These are phyloP conservation scores for Epistrophe grossulariae DNA, from an alignment of 2,888 invertebrate species.

Conservation along the genomic window DNA sequence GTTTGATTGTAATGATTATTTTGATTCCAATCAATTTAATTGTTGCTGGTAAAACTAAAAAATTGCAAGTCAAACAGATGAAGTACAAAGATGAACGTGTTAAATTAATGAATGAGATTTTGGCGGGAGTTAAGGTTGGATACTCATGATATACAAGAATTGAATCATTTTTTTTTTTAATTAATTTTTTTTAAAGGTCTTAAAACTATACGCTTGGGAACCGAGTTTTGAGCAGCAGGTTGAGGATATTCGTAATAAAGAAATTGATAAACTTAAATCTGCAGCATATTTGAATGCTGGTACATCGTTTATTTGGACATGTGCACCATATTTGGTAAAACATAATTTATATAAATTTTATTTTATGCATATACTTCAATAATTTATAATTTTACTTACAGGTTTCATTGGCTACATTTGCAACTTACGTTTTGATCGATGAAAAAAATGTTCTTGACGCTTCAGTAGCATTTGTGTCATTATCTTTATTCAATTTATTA, in stretches of 20 bases:
- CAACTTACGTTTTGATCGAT: slow-evolving; percentile 94
- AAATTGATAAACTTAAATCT: slow-evolving; percentile 93
- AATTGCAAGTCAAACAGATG: slow-evolving; percentile 94
- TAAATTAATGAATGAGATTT: slow-evolving; percentile 96
- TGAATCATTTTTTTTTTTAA: background rate
- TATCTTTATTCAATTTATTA: slow-evolving; percentile 98
- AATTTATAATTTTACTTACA: slow-evolving; percentile 78
- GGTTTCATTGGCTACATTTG: slow-evolving; percentile 95
- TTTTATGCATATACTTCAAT: no score
- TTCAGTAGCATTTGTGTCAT: slow-evolving; percentile 96
- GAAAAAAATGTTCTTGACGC: slow-evolving; percentile 93
- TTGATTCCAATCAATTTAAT: slow-evolving; percentile 95
- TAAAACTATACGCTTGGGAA: slow-evolving; percentile 98
- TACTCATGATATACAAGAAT: background rate
- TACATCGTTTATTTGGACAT: slow-evolving; percentile 96
- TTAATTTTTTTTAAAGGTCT: slow-evolving; percentile 85
- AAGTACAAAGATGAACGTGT: slow-evolving; percentile 96
- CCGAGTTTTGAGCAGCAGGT: slow-evolving; percentile 96
- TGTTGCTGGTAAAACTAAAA: slow-evolving; percentile 92
- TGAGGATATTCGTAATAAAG: slow-evolving; percentile 92
- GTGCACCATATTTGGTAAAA: slow-evolving; percentile 90
- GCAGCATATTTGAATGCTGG: slow-evolving; percentile 95
- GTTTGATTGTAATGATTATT: slow-evolving; percentile 95
- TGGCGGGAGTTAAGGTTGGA: slow-evolving; percentile 94
- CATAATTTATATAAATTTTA: no score